These are phyloP conservation scores for Eucriotettix oculatus DNA, from an alignment of 2,888 invertebrate genomes.

Conservation along the genomic window DNA sequence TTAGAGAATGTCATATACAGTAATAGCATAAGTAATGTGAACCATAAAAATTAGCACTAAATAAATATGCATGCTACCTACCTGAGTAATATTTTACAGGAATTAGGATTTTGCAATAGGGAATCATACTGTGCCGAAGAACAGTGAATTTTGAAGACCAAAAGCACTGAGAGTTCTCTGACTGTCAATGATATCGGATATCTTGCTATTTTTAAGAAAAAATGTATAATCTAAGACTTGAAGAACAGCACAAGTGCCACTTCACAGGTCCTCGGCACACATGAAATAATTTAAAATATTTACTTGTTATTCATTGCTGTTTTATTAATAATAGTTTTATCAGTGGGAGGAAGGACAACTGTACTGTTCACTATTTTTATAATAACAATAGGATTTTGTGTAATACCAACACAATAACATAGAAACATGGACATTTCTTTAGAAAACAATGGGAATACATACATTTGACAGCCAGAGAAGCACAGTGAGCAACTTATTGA, in stretches of 20 bases:
- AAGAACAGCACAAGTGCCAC: conserved; percentile 16
- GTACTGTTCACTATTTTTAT: conserved; percentile 11
- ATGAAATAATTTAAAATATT: conserved; percentile 23
- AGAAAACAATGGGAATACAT: conserved; percentile 1
- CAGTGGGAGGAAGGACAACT: conserved; percentile 12
- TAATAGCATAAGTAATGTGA: too few relatives aligned
- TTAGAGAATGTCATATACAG: too few relatives aligned
- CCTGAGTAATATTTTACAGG: neutral
- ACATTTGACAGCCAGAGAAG: conserved; percentile 9
- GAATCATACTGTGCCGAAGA: conserved; percentile 52
- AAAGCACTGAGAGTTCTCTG: conserved; percentile 9
- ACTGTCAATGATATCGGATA: conserved; percentile 9
- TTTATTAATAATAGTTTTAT: conserved; percentile 5
- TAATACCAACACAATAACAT: too few relatives aligned
- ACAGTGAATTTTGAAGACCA: conserved; percentile 42
- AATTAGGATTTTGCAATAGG: neutral
- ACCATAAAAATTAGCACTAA: too few relatives aligned
- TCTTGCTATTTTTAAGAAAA: neutral
- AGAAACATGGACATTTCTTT: neutral
- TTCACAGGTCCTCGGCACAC: conserved; percentile 33
- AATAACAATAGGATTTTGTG: too few relatives aligned
- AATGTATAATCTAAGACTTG: conserved; percentile 4
- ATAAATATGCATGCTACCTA: neutral
- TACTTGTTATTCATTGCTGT: neutral
- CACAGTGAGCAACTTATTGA: neutral